Evolutionary conservation across 1,140 invertebrate species (phyloP), one percentile per base, ranked within the genome.

Genomic region (Agraylea sexmaculata): DNA sequence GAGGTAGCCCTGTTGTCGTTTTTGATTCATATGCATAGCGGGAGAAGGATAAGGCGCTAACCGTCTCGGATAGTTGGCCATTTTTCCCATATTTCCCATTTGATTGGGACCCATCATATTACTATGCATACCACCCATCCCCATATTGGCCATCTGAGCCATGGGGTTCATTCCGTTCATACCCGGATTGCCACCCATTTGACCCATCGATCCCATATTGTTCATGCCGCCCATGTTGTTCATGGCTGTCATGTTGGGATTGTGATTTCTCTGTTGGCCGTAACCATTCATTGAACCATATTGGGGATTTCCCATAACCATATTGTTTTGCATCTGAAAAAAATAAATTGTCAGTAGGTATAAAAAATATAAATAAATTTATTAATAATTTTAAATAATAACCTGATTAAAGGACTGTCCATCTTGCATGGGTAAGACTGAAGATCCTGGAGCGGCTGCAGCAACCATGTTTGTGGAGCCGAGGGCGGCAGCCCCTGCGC

Each of bases 11-110:
- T 65, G 69, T 43, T 58, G 65, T 43, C 82, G 71, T 54, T 88
- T 85, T 52, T 87, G 83, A 20, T 74, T 71, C 74, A 85, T 83
- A 53, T 87, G 78, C 76, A 86, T 82, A 17, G 76, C 74, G 5
- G 83, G 80, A 35, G 73, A 75, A 2, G 84, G 83, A 62, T 87
- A 89, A 0, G 85, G 84, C 15, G 81, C 69, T 59, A 85, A 68
- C 52, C 85, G 67, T 48, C 82, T 72, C 32, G 68, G 69, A 37
- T 66, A 70, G 23, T 59, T 40, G 4, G 58, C 73, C 70, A 78
- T 78, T 63, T 78, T 78, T 11, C 60, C 69, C 51, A 74, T 70
- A 28, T 62, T 65, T 12, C 62, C 60, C 54, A 68, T 66, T 51
- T 70, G 57, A 17, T 57, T 62, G 37, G 68, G 59, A 11, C 58